Percentiles rank a stretch among this genome's conserved stretches.
These are phyloP conservation scores for Venturia canescens DNA, from an alignment of 1,140 invertebrate genomes.

Conservation along the genomic window DNA sequence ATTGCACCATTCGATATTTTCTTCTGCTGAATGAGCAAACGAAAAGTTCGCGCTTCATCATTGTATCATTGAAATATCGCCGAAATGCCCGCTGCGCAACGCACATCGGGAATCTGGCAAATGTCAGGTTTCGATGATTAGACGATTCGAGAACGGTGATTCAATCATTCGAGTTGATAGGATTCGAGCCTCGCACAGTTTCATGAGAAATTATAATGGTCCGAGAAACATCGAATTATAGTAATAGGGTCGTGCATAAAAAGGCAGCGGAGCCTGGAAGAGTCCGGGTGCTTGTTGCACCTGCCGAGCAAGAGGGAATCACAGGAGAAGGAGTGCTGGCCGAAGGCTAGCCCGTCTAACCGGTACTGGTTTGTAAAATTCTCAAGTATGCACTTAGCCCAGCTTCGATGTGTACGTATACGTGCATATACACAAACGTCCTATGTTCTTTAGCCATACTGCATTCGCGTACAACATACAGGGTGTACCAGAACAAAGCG, in stretches of 20 bases:
- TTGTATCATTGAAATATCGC: background rate
- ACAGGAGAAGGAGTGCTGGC: constrained; percentile 61
- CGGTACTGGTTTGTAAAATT: constrained; percentile 69
- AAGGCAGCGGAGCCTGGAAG: constrained; percentile 52
- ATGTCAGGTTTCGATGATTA: background rate
- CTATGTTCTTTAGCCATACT: background rate
- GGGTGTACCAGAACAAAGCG: constrained; percentile 40
- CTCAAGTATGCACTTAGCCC: constrained; percentile 64
- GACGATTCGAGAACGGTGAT: too few species aligned
- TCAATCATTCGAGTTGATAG: too few species aligned
- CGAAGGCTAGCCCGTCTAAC: constrained; percentile 68
- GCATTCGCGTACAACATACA: constrained; percentile 10
- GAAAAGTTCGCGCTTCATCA: background rate
- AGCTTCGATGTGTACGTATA: constrained; percentile 38
- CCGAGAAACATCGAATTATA: background rate
- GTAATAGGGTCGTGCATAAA: constrained; percentile 4
- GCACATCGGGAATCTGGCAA: too few species aligned
- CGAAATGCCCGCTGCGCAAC: background rate
- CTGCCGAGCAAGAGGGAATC: constrained; percentile 57
- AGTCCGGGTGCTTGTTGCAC: constrained; percentile 54
- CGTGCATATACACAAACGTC: background rate
- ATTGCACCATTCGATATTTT: background rate
- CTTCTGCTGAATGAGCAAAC: background rate
- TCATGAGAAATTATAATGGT: background rate
- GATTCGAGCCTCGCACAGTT: background rate